phyloP scores from a whole-genome alignment of 2,797 vertebrate genomes.

The Brotula barbata region DNA sequence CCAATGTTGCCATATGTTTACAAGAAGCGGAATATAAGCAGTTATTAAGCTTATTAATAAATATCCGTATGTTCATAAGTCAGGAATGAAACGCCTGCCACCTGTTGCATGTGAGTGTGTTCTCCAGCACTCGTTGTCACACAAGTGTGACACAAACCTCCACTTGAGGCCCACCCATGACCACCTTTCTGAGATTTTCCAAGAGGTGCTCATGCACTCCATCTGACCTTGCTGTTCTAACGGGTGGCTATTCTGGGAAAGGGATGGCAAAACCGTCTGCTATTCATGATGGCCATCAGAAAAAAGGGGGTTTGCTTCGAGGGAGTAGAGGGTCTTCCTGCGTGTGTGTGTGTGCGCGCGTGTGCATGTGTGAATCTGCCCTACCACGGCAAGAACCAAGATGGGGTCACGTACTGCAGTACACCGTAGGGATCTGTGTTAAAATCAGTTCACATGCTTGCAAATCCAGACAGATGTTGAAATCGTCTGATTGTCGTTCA shows the following conservation, averaged over 20 bases:
- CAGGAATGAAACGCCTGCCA: slow-evolving; percentile 18
- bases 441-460: slow-evolving; percentile 64
- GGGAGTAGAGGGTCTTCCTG: slow-evolving; percentile 40
- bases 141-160: slow-evolving; percentile 64
- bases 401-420: slow-evolving; percentile 52
- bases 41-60: neutral
- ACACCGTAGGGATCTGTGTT: slow-evolving; percentile 56
- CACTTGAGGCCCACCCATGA: slow-evolving; percentile 50
- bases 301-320: slow-evolving; percentile 45
- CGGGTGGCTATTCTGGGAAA: slow-evolving; percentile 75
- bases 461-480: slow-evolving; percentile 49
- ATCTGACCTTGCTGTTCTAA: slow-evolving; percentile 76
- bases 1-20: slow-evolving; percentile 35
- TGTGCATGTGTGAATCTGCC: neutral
- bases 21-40: slow-evolving; percentile 5
- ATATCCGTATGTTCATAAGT: slow-evolving; percentile 12
- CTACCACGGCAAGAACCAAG: too few species aligned
- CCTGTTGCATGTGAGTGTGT: slow-evolving; percentile 34
- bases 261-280: slow-evolving; percentile 79
- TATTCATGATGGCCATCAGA: slow-evolving; percentile 49
- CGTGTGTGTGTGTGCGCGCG: slow-evolving; percentile 17
- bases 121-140: slow-evolving; percentile 57
- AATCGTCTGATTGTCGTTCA: slow-evolving; percentile 21
- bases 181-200: slow-evolving; percentile 36
- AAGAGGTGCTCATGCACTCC: slow-evolving; percentile 51